Evolutionary conservation across 2,888 invertebrate species (phyloP).

Genomic region (Synanthedon vespiformis): DNA sequence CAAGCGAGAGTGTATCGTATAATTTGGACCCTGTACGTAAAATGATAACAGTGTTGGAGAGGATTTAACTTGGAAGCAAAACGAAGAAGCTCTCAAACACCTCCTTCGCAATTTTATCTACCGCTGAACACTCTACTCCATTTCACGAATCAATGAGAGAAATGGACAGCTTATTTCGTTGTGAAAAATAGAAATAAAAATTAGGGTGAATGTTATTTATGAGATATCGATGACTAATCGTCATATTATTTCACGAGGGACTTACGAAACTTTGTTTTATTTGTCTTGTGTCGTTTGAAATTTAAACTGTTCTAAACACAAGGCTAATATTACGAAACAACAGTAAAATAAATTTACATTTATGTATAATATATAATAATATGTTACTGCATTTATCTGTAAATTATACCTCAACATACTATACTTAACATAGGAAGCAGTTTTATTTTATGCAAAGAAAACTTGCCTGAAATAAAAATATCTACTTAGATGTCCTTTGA

Average conservation of each 20-base stretch:
- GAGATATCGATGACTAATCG: constrained; percentile 21
- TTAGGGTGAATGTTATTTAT: constrained; percentile 26
- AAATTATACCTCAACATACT: too few species aligned
- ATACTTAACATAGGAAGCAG: too few species aligned
- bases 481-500: too few species aligned
- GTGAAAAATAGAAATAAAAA: constrained; percentile 22
- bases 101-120: background rate
- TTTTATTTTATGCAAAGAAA: too few species aligned
- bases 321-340: background rate
- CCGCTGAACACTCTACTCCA: background rate
- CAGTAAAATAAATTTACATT: background rate
- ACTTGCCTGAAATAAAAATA: too few species aligned
- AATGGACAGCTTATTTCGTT: constrained; percentile 18
- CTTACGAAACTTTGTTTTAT: constrained; percentile 14
- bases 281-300: constrained; percentile 12
- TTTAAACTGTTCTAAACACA: constrained; percentile 7
- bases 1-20: background rate
- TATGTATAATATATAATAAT: too few species aligned
- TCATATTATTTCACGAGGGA: constrained; percentile 21
- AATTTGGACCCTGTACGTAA: background rate
- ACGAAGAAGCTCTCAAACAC: background rate
- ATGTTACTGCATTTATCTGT: too few species aligned
- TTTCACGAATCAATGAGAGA: constrained; percentile 13
- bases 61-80: background rate
- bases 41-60: background rate